Evolutionary conservation across 2,113 vertebrate genomes (phyloP), one percentile per base, ranked within the genome.

Genomic region (Paradisaea rubra): DNA sequence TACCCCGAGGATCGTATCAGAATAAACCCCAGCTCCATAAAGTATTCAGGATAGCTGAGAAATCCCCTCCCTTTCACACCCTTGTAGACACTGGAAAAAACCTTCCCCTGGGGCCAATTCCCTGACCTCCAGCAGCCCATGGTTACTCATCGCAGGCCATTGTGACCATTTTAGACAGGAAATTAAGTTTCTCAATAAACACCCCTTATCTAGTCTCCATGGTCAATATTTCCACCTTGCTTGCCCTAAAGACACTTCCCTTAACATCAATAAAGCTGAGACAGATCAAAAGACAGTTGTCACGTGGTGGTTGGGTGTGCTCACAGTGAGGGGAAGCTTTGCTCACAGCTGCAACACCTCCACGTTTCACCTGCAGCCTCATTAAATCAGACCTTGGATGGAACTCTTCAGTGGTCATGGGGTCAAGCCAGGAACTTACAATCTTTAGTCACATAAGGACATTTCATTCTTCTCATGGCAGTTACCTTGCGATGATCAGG

Each of bases 91-190:
- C 0, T 12, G 24, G 4, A 15, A 79, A 77, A 80, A 60, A 9
- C 10, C 33, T 78, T 84, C n/a, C 77, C 91, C 53, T 11, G 31
- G 49, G 83, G 83, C 69, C 39, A 10, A 2, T 71, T 61, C 57
- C 30, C 56, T 81, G 83, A 41, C 44, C 60, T 92, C 52, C 52
- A 35, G 30, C 72, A 94, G 78, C 49, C 81, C 81, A 5, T 23
- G 27, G 0, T 83, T 90, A 66, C 53, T 86, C 60, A 81, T 72
- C 2, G 0, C 54, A 35, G 72, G 25, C 47, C 71, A 52, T 60
- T 76, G 21, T 41, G 60, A 64, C 60, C 65, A 71, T 81, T 96
- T 88, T 16, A 81, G 64, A 44, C 15, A 49, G 92, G 77, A 96
- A 95, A 95, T 89, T 71, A 74, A 76, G 30, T 28, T 89, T 68